Conservation (phyloP, 2,888 invertebrate species). For the Selenia dentaria region DNA sequence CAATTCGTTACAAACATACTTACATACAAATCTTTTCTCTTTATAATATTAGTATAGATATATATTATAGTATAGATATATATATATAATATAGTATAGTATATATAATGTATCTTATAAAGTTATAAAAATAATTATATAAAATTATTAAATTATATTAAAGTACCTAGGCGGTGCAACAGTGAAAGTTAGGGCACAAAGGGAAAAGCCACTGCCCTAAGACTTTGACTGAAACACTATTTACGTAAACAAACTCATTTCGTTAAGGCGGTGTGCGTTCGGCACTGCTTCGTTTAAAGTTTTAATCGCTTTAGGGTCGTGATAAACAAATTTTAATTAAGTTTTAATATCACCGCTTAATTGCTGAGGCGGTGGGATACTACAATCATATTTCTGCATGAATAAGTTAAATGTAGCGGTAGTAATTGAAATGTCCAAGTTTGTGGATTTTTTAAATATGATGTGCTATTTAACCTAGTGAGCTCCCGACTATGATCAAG, state of each 20-base stretch:
- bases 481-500: too few species aligned
- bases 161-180: too few species aligned
- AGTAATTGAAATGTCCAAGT: conserved; percentile 27
- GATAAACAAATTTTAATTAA: conserved; percentile 84
- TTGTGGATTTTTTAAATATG: too few species aligned
- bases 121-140: too few species aligned
- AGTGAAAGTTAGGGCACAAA: conserved; percentile 28
- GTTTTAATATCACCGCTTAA: conserved; percentile 84
- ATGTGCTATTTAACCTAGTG: too few species aligned
- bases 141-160: too few species aligned
- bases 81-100: too few species aligned
- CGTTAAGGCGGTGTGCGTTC: conserved; percentile 71
- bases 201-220: conserved; percentile 28
- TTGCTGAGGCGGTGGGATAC: conserved; percentile 75
- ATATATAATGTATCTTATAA: too few species aligned
- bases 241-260: conserved; percentile 76
- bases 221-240: conserved; percentile 63
- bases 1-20: too few species aligned
- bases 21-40: too few species aligned
- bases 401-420: conserved; percentile 49
- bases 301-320: conserved; percentile 83
- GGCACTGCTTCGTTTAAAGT: conserved; percentile 80
- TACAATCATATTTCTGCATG: conserved; percentile 71
- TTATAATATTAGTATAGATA: too few species aligned
- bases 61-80: too few species aligned